These are phyloP conservation scores for Drosophila neocordata DNA, from an alignment of 1,140 invertebrate genomes.

Conservation along the genomic window DNA sequence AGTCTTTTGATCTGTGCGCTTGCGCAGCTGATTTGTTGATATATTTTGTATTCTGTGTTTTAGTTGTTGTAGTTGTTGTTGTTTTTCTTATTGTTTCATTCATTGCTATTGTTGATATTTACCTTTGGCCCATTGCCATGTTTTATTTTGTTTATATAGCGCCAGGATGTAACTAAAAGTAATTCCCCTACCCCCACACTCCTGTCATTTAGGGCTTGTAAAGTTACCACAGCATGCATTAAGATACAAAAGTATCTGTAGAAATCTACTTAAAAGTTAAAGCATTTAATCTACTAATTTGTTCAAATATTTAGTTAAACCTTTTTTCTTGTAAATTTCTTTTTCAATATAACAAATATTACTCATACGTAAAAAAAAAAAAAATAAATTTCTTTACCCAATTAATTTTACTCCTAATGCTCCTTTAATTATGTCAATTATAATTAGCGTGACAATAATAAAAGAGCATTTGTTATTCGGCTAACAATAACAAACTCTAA, in stretches of 20 bases:
- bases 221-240: background rate
- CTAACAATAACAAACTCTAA: too few species aligned
- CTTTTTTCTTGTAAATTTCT: too few species aligned
- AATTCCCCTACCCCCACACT: background rate
- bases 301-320: too few species aligned
- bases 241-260: background rate
- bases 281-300: too few species aligned
- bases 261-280: too few species aligned
- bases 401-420: too few species aligned
- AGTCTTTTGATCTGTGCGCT: conserved; percentile 75
- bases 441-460: too few species aligned
- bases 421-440: too few species aligned
- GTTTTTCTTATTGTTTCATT: conserved; percentile 63
- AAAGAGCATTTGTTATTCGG: too few species aligned
- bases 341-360: too few species aligned
- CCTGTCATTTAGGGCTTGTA: background rate
- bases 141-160: conserved; percentile 62
- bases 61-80: conserved; percentile 17
- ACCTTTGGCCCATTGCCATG: conserved; percentile 36
- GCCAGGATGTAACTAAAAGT: conserved; percentile 32
- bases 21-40: conserved; percentile 78
- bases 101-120: conserved; percentile 56
- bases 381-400: too few species aligned
- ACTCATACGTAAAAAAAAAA: too few species aligned
- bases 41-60: conserved; percentile 34